These are phyloP conservation scores for Formica selysi DNA, from an alignment of 1,140 invertebrate genomes.

Conservation along the genomic window DNA sequence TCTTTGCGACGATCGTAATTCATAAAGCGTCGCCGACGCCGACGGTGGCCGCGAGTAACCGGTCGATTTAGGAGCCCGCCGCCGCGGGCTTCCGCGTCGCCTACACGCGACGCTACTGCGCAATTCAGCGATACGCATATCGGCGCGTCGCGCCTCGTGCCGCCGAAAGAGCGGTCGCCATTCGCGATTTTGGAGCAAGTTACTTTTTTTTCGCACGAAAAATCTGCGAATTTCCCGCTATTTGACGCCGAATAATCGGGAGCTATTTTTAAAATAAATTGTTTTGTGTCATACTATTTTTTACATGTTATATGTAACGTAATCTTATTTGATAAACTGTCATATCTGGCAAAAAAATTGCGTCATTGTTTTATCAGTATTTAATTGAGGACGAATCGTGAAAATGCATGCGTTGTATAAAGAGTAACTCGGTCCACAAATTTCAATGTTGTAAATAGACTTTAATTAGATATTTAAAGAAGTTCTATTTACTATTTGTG, in stretches of 20 bases:
- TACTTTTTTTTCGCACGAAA: slow-evolving; percentile 2
- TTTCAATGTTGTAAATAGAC: too few species aligned
- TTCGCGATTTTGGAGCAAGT: slow-evolving; percentile 5
- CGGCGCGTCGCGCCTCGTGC: background rate
- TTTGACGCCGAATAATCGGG: background rate
- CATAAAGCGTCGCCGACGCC: background rate
- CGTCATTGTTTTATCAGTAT: background rate
- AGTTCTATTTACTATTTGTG: background rate
- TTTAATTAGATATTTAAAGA: slow-evolving; percentile 1
- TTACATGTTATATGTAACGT: background rate
- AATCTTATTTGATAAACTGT: background rate
- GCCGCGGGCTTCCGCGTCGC: slow-evolving; percentile 30
- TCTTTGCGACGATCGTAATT: slow-evolving; percentile 15
- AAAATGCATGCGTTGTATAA: background rate
- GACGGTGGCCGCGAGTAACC: slow-evolving; percentile 28
- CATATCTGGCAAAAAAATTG: background rate
- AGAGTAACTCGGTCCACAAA: background rate
- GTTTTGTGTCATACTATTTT: background rate
- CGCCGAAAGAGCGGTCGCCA: background rate
- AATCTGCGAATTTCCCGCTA: background rate
- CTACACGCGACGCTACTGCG: slow-evolving; percentile 71
- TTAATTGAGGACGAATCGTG: background rate
- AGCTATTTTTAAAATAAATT: slow-evolving; percentile 13
- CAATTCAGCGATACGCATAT: slow-evolving; percentile 57
- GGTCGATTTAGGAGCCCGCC: slow-evolving; percentile 61